A percentile compares a stretch with the other conserved stretches of the same genome.
phyloP scores from a whole-genome alignment of 1,140 invertebrate species.

The Bombus vancouverensis region DNA sequence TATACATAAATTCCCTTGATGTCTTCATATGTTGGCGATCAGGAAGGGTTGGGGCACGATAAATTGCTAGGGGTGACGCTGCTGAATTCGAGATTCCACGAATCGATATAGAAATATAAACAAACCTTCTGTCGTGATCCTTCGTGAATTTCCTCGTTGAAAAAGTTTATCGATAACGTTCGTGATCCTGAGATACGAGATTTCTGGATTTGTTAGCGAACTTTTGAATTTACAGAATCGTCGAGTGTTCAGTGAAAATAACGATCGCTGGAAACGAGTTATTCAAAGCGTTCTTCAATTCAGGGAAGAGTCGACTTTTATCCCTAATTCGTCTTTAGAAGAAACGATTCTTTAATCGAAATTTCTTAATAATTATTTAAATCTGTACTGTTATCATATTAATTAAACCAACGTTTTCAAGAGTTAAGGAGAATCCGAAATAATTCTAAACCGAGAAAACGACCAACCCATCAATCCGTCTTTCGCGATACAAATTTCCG shows the following conservation, averaged over 20 bases:
- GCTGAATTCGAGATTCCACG: constrained; percentile 15
- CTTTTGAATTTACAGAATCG: neutral
- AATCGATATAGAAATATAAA: constrained; percentile 25
- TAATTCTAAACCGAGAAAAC: no score
- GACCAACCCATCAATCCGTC: neutral
- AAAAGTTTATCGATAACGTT: neutral
- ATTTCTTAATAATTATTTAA: no score
- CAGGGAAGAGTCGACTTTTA: no score
- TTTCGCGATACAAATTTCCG: neutral
- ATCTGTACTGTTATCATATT: no score
- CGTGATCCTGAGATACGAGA: neutral
- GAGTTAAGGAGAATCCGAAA: no score
- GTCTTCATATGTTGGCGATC: constrained; percentile 75
- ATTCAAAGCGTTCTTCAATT: no score
- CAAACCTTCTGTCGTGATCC: neutral
- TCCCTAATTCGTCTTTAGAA: no score
- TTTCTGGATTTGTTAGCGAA: neutral
- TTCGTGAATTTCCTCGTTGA: neutral
- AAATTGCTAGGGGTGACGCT: constrained; percentile 24
- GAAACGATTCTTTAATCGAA: no score
- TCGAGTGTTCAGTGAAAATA: no score
- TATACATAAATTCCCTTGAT: constrained; percentile 78
- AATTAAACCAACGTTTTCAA: no score
- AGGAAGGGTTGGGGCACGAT: constrained; percentile 65
- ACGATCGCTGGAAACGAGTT: no score